Conservation (phyloP, 2,888 invertebrate genomes). For the Rhagophthalmus giganteus region DNA sequence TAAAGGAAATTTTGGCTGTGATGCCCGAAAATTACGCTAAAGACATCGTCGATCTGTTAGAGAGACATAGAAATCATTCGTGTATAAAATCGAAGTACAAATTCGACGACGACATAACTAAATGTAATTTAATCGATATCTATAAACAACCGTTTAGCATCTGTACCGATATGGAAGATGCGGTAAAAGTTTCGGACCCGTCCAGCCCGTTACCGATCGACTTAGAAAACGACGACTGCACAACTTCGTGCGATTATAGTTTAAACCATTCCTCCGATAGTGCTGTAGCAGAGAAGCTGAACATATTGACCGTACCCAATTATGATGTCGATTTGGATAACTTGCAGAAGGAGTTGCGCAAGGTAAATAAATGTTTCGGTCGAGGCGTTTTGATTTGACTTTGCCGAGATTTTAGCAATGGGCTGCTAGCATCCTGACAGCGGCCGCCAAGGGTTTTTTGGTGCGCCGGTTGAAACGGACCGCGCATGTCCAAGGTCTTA, state of each 20-base stretch:
- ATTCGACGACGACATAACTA: neutral
- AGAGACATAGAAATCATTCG: conserved; percentile 39
- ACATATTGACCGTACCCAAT: too few relatives aligned
- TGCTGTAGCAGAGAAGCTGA: too few relatives aligned
- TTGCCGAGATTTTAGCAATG: conserved; percentile 51
- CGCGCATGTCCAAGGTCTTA: conserved; percentile 76
- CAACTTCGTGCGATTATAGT: neutral
- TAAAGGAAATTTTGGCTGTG: conserved; percentile 16
- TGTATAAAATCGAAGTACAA: neutral
- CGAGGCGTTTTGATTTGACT: too few relatives aligned
- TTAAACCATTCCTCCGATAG: too few relatives aligned
- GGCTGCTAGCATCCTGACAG: conserved; percentile 71
- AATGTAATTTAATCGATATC: too few relatives aligned
- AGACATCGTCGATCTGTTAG: conserved; percentile 44
- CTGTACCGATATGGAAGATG: too few relatives aligned
- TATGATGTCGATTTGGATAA: too few relatives aligned
- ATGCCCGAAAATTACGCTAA: conserved; percentile 43
- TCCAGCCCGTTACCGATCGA: conserved; percentile 18
- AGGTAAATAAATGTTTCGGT: neutral
- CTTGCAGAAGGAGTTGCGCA: neutral
- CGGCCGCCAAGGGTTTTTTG: conserved; percentile 74
- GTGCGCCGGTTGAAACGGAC: conserved; percentile 80
- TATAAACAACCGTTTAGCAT: too few relatives aligned
- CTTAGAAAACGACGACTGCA: conserved; percentile 17
- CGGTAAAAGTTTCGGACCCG: conserved; percentile 1